Evolutionary conservation across 1,140 invertebrate species (phyloP), one percentile per base, ranked within the genome.

Genomic region (Drosophila pseudoobscura): DNA sequence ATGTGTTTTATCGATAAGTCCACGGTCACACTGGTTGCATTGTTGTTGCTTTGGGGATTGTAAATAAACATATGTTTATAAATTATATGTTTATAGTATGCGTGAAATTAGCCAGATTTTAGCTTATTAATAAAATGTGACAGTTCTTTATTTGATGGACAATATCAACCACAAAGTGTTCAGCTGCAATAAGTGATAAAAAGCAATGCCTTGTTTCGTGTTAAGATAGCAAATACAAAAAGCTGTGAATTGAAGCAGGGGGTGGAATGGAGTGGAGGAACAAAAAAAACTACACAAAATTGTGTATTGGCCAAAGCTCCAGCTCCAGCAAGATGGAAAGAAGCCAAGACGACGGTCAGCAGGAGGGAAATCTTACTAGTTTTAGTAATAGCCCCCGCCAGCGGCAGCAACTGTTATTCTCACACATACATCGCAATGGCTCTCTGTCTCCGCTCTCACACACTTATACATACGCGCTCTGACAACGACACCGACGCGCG

Each of bases 21-120:
- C 24, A 1, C 29, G 29, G 24, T 26, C 24, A 26, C 24, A 26
- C 24, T 26, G 24, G 4, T 6, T 26, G 24, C 3, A 3, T 24
- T 24, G 24, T 24, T 24, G 24, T 24, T 24, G 24, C 4, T 24
- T 24, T 24, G 24, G 24, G 24, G 44, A 60, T 72, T 61, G 68
- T 73, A 73, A 73, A 73, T 73, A 73, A 72, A 73, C 53, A 61
- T 55, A 72, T 20, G 20, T 20, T 20, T 20, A 20, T 20, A 20
- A 20, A 20, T 20, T 2, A 20, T 20, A 20, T 20, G 20, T 20
- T 20, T 2, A 20, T 49, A 72, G 17, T 51, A 24, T 43, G 56
- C 50, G 54, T 24, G n/a, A 55, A 62, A 44, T 57, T 26, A 13
- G 11, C 35, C 0, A 39, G 13, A 11, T 35, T 9, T 39, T 39